Percentiles rank a stretch among this genome's conserved stretches.
These are phyloP conservation scores for Xenopus borealis DNA, from an alignment of 2,113 vertebrate genomes.

Conservation along the genomic window DNA sequence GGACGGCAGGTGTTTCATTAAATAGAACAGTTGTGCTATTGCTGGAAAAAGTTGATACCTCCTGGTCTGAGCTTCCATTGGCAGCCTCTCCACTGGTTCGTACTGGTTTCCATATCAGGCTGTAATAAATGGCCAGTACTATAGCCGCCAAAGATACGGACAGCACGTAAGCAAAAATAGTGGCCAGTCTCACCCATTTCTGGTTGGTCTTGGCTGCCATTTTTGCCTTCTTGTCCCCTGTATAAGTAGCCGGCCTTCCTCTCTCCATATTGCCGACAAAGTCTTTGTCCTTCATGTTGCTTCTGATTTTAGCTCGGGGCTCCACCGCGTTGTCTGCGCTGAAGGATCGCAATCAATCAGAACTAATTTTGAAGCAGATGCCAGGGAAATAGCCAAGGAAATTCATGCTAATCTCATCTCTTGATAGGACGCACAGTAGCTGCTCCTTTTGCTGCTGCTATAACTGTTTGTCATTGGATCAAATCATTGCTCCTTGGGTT, in stretches of 20 bases:
- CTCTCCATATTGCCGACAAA: conserved; percentile 74
- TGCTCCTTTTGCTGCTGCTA: not conserved
- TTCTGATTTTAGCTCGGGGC: conserved; percentile 86
- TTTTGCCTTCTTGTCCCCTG: conserved; percentile 98
- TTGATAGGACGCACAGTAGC: conserved; percentile 3
- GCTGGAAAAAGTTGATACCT: not conserved
- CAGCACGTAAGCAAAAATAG: conserved; percentile 93
- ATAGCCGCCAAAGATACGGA: conserved; percentile 97
- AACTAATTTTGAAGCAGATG: not conserved
- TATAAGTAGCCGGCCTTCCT: conserved; percentile 95
- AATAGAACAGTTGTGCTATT: not conserved
- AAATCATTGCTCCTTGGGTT: not conserved
- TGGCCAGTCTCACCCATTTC: conserved; percentile 98
- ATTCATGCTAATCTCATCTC: not conserved
- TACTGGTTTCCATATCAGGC: conserved; percentile 91
- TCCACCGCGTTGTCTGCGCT: conserved; percentile 87
- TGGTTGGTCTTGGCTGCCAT: conserved; percentile 98
- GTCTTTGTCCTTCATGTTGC: conserved; percentile 90
- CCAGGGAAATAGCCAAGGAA: not conserved
- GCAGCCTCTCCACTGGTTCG: conserved; percentile 58
- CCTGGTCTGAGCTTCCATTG: conserved; percentile 15
- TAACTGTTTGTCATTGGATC: not conserved
- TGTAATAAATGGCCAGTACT: conserved; percentile 95
- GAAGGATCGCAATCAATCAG: conserved; percentile 46
- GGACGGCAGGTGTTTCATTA: not conserved